phyloP scores from a whole-genome alignment of 2,113 vertebrate species.

The Periophthalmodon schlosseri region DNA sequence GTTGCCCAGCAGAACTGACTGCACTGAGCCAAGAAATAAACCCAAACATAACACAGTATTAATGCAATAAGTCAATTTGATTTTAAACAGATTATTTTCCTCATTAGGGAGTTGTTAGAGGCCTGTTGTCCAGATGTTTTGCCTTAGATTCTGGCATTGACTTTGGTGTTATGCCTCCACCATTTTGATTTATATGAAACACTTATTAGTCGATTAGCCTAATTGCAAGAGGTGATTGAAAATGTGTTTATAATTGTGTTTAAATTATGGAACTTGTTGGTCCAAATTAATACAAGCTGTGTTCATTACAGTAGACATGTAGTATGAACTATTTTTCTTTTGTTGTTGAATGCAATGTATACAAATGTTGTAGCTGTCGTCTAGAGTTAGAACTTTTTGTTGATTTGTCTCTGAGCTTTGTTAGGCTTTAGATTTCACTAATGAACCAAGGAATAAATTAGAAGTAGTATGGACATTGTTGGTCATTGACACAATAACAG shows the following conservation, averaged over 20 bases:
- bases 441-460: background rate
- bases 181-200: background rate
- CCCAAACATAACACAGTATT: constrained; percentile 5
- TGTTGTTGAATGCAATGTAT: background rate
- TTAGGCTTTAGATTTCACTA: background rate
- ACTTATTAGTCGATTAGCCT: background rate
- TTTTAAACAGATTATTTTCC: constrained; percentile 1
- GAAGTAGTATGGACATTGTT: background rate
- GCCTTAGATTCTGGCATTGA: background rate
- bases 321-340: background rate
- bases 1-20: background rate
- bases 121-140: background rate
- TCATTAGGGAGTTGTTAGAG: background rate
- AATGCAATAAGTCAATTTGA: constrained; percentile 1
- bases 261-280: background rate
- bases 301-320: background rate
- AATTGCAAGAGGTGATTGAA: constrained; percentile 1
- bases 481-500: background rate
- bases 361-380: background rate
- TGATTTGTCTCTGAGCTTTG: background rate
- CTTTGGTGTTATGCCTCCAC: background rate
- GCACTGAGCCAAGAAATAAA: constrained; percentile 8
- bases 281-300: background rate
- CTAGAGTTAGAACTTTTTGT: background rate
- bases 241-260: background rate